These are phyloP conservation scores for Chrysolina oricalcia DNA, from an alignment of 2,888 invertebrate species.

Conservation along the genomic window DNA sequence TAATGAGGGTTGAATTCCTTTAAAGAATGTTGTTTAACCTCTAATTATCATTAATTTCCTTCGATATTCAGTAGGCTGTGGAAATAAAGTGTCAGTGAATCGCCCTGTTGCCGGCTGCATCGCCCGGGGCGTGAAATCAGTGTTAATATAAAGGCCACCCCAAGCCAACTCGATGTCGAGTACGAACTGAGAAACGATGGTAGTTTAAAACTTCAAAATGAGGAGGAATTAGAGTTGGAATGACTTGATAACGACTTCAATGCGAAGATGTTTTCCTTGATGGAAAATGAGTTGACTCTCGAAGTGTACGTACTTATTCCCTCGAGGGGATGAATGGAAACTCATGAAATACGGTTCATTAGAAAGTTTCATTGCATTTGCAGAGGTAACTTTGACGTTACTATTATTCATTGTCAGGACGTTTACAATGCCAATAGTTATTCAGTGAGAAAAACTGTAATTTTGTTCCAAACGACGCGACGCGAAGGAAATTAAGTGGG, in stretches of 20 bases:
- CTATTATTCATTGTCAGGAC: too few relatives aligned
- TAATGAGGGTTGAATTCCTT: too few relatives aligned
- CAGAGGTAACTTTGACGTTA: background rate
- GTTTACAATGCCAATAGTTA: too few relatives aligned
- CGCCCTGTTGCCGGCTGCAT: background rate
- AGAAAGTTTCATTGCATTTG: background rate
- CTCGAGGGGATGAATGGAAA: background rate
- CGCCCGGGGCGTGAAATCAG: background rate
- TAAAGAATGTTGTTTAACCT: too few relatives aligned
- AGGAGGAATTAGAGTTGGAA: conserved; percentile 6
- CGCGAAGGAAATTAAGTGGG: too few relatives aligned
- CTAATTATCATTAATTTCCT: too few relatives aligned
- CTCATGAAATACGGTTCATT: background rate
- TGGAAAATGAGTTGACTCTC: background rate
- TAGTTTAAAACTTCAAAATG: conserved; percentile 5
- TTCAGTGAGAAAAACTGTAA: too few relatives aligned
- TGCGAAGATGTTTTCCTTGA: background rate
- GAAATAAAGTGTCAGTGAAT: background rate
- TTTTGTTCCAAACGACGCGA: too few relatives aligned
- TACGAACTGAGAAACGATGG: background rate
- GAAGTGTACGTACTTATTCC: background rate
- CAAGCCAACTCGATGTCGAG: background rate
- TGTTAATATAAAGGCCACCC: background rate
- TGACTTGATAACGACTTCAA: background rate
- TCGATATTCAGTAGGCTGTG: too few relatives aligned